Evolutionary conservation across 2,797 vertebrate species (phyloP).

Genomic region (Myotis planiceps): DNA sequence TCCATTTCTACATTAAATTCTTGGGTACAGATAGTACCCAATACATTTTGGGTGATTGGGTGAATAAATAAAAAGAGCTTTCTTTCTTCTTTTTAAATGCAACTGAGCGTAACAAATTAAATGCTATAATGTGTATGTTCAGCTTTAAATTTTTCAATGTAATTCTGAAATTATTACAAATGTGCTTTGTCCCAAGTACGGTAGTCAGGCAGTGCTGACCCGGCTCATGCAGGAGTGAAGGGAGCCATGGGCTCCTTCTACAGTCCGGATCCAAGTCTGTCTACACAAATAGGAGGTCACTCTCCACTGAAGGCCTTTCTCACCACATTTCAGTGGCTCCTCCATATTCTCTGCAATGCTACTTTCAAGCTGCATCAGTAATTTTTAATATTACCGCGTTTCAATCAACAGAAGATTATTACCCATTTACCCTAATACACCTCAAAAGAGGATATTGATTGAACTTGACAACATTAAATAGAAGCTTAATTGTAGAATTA

Average conservation of each 20-base stretch:
- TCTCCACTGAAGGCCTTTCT: neutral
- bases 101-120: neutral
- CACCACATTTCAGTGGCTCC: neutral
- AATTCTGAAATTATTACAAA: neutral
- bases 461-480: constrained; percentile 73
- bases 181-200: neutral
- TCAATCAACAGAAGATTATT: constrained; percentile 79
- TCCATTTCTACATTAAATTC: neutral
- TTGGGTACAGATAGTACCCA: neutral
- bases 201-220: neutral
- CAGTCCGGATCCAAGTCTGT: neutral
- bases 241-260: neutral
- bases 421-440: constrained; percentile 67
- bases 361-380: constrained; percentile 63
- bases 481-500: constrained; percentile 72
- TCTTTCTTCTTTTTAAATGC: neutral
- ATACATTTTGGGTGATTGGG: neutral
- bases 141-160: constrained; percentile 15
- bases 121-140: neutral
- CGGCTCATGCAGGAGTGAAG: neutral
- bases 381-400: constrained; percentile 71
- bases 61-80: neutral
- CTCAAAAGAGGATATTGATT: constrained; percentile 55
- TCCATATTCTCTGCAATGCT: constrained; percentile 36
- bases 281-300: neutral